phyloP scores from a whole-genome alignment of 2,888 invertebrate genomes.

The Matsumyia berberina region DNA sequence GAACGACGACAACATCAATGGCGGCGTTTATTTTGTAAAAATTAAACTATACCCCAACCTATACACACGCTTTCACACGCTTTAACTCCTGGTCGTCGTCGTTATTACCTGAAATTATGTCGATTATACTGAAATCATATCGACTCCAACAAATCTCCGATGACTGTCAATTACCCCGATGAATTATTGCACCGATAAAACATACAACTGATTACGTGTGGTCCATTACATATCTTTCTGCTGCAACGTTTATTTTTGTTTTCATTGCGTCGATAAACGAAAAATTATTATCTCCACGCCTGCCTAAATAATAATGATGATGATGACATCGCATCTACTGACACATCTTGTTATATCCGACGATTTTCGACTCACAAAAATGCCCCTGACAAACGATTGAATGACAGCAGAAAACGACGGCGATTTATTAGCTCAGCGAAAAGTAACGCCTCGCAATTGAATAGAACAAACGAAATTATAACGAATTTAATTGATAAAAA shows the following conservation, averaged over 20 bases:
- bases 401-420: conserved; percentile 60
- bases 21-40: conserved; percentile 5
- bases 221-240: conserved; percentile 20
- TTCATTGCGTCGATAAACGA: conserved; percentile 2
- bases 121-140: conserved; percentile 39
- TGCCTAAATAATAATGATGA: conserved; percentile 79
- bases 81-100: conserved; percentile 32
- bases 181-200: conserved; percentile 34
- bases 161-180: conserved; percentile 45
- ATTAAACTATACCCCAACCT: neutral
- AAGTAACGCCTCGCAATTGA: conserved; percentile 35
- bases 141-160: conserved; percentile 37
- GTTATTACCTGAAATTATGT: conserved; percentile 25
- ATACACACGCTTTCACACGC: conserved; percentile 56
- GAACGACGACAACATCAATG: conserved; percentile 41
- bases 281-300: conserved; percentile 13
- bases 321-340: conserved; percentile 84
- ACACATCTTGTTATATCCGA: conserved; percentile 84
- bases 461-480: conserved; percentile 11
- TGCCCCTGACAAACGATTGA: conserved; percentile 82
- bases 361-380: conserved; percentile 83
- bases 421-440: conserved; percentile 36
- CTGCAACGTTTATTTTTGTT: conserved; percentile 34
- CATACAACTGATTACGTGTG: conserved; percentile 37
- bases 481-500: conserved; percentile 46